Percentiles rank a stretch among this genome's conserved stretches.
Evolutionary conservation across 1,140 invertebrate species (phyloP).

Genomic region (Penaeus japonicus): DNA sequence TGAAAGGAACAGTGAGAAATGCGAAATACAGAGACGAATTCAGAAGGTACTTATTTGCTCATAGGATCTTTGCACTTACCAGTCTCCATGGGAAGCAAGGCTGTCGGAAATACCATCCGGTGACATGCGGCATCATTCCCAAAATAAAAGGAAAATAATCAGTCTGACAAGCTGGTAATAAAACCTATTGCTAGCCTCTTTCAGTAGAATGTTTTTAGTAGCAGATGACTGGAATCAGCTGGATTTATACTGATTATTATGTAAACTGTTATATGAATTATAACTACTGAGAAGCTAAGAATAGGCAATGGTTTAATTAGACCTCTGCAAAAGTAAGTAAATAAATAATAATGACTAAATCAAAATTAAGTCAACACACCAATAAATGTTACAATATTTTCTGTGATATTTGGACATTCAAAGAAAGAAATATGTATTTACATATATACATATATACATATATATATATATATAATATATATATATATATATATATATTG

Average conservation of each 20-base stretch:
- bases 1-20: background rate
- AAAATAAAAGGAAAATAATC: slow-evolving; percentile 29
- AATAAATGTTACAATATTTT: no score
- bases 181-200: background rate
- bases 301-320: background rate
- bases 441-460: no score
- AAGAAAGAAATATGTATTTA: no score
- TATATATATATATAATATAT: no score
- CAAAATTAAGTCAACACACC: no score
- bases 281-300: background rate
- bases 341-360: no score
- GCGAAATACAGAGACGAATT: background rate
- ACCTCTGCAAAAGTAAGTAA: background rate
- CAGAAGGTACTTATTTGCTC: background rate
- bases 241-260: no score
- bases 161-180: slow-evolving; percentile 9
- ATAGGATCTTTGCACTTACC: slow-evolving; percentile 39
- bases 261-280: no score
- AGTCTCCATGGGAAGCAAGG: slow-evolving; percentile 51
- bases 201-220: background rate
- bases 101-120: slow-evolving; percentile 34
- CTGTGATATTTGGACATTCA: no score
- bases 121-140: slow-evolving; percentile 28
- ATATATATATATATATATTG: no score
- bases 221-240: background rate